phyloP scores from a whole-genome alignment of 1,140 invertebrate genomes.

The Aradophagus sp. region DNA sequence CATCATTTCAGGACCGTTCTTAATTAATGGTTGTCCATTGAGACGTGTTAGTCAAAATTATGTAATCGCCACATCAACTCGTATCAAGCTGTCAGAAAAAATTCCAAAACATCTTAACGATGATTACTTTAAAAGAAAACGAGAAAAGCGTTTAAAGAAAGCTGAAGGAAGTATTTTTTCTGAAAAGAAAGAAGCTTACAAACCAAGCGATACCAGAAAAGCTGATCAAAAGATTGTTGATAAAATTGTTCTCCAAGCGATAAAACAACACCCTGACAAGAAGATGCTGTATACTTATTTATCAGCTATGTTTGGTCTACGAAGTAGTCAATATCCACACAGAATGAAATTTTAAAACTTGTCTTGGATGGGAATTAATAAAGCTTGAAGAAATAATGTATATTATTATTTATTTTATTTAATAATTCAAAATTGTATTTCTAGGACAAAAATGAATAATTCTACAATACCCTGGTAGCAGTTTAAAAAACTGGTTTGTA shows the following conservation, averaged over 20 bases:
- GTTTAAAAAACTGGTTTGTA: too few species aligned
- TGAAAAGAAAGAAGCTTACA: slow-evolving; percentile 91
- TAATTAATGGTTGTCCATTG: slow-evolving; percentile 93
- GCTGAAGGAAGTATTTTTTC: slow-evolving; percentile 93
- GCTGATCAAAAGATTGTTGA: slow-evolving; percentile 93
- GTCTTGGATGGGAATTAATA: slow-evolving; percentile 12
- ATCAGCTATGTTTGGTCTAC: slow-evolving; percentile 91
- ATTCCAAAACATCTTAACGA: slow-evolving; percentile 93
- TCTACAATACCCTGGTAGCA: too few species aligned
- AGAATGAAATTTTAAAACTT: slow-evolving; percentile 93
- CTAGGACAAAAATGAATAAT: too few species aligned
- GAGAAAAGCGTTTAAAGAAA: slow-evolving; percentile 82
- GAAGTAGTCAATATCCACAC: slow-evolving; percentile 96
- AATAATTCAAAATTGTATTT: too few species aligned
- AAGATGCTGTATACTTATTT: slow-evolving; percentile 93
- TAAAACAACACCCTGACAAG: slow-evolving; percentile 88
- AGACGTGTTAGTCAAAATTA: slow-evolving; percentile 95
- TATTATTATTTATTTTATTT: too few species aligned
- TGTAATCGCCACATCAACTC: slow-evolving; percentile 95
- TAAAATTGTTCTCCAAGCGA: slow-evolving; percentile 84
- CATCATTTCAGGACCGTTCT: slow-evolving; percentile 89
- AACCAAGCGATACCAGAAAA: slow-evolving; percentile 91
- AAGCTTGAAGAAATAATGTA: slow-evolving; percentile 12
- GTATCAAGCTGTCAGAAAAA: slow-evolving; percentile 88
- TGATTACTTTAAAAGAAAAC: slow-evolving; percentile 91